Percentiles rank a stretch among this genome's conserved stretches.
These are phyloP conservation scores for Drosophila silvestris DNA, from an alignment of 2,888 invertebrate species.

Conservation along the genomic window DNA sequence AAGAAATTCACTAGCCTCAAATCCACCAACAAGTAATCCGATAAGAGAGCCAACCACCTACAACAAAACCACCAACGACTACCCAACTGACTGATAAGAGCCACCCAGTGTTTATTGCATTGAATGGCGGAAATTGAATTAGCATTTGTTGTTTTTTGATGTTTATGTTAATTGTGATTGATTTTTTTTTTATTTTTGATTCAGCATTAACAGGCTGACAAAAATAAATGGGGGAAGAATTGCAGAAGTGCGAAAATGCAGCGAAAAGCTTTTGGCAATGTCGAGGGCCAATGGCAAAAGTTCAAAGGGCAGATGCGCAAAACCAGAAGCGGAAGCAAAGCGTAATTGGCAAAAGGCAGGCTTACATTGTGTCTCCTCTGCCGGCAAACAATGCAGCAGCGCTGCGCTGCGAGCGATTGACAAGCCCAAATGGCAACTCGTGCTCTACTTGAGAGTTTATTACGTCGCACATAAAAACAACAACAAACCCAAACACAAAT, in stretches of 20 bases:
- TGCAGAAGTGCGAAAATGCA: not conserved
- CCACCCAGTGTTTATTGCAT: not conserved
- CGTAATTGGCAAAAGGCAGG: slow-evolving; percentile 30
- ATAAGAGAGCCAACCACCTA: not conserved
- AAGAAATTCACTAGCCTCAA: rapidly evolving
- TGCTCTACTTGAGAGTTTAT: slow-evolving; percentile 46
- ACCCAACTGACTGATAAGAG: too few species aligned
- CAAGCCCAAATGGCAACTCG: slow-evolving; percentile 14
- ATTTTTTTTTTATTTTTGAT: not conserved
- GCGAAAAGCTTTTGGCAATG: slow-evolving; percentile 23
- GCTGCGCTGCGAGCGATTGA: slow-evolving; percentile 5
- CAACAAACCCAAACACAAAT: slow-evolving; percentile 10
- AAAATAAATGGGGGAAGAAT: not conserved
- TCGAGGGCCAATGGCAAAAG: slow-evolving; percentile 29
- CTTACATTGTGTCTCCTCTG: slow-evolving; percentile 1
- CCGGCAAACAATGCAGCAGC: slow-evolving; percentile 16
- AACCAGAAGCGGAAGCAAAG: slow-evolving; percentile 52
- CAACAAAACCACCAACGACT: not conserved
- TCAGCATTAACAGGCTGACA: not conserved
- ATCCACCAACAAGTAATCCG: not conserved
- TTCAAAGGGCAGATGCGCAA: slow-evolving; percentile 29
- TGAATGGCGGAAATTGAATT: not conserved
- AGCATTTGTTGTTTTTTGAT: not conserved
- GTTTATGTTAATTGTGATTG: not conserved
- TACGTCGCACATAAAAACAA: slow-evolving; percentile 25